Conservation (phyloP, 2,888 invertebrate species). For the Folsomia manolachei region DNA sequence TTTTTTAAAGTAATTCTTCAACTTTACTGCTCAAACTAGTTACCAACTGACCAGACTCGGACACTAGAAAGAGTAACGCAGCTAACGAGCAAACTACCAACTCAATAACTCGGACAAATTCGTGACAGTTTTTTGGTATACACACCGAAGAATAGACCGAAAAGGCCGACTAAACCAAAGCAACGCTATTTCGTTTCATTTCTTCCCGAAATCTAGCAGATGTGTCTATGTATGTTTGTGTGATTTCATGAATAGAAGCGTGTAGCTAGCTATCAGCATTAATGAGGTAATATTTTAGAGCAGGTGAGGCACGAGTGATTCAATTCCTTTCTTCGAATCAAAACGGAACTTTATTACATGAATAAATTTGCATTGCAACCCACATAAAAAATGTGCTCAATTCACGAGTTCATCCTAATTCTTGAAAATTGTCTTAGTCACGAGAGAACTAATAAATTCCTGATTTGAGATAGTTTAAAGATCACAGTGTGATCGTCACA, state of each 20-base stretch:
- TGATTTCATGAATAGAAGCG: not conserved
- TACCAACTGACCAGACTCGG: too few relatives aligned
- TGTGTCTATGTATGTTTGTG: not conserved
- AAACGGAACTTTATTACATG: not conserved
- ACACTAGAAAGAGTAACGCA: too few relatives aligned
- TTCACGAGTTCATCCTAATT: not conserved
- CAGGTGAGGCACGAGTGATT: not conserved
- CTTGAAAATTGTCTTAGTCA: too few relatives aligned
- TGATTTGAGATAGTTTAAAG: too few relatives aligned
- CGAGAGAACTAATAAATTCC: too few relatives aligned
- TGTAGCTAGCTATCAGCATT: not conserved
- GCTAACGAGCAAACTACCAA: too few relatives aligned
- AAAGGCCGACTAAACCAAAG: not conserved
- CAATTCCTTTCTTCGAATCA: not conserved
- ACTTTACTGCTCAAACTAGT: not conserved
- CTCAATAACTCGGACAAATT: conserved; percentile 10
- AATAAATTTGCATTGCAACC: not conserved
- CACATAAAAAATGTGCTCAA: not conserved
- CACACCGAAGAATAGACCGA: not conserved
- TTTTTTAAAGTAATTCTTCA: not conserved
- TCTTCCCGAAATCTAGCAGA: not conserved
- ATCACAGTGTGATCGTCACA: too few relatives aligned
- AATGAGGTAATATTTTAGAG: too few relatives aligned
- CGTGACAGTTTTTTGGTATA: conserved; percentile 6
- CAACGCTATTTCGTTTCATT: not conserved